These are phyloP conservation scores for Callorhinus ursinus DNA, from an alignment of 2,113 vertebrate species.

Conservation along the genomic window DNA sequence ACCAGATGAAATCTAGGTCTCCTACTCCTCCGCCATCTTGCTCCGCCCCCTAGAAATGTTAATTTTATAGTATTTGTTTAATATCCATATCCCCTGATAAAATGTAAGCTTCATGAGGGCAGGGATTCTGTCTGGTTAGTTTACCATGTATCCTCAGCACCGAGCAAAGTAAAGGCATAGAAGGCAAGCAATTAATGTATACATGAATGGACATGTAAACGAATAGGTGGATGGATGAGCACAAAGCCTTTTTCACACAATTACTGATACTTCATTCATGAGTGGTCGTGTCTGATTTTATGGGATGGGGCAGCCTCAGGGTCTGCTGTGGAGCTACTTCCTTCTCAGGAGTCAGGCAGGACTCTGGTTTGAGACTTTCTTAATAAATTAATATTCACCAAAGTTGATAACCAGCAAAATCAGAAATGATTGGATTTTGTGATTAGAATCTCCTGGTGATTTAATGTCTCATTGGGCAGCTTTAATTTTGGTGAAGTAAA, in stretches of 20 bases:
- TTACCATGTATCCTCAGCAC: neutral
- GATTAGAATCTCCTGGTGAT: neutral
- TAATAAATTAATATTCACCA: neutral
- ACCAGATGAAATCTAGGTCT: too few relatives aligned
- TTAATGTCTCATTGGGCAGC: neutral
- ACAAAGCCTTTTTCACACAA: neutral
- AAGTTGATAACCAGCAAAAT: neutral
- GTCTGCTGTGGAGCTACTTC: fast-evolving
- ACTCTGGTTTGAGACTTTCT: neutral
- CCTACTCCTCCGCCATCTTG: too few relatives aligned
- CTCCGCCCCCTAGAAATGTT: neutral
- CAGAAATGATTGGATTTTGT: neutral
- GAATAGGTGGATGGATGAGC: too few relatives aligned
- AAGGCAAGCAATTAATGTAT: neutral
- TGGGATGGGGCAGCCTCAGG: fast-evolving
- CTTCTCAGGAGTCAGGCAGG: neutral
- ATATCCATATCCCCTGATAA: neutral
- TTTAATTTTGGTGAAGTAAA: neutral
- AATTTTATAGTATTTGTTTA: neutral
- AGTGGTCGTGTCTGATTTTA: neutral
- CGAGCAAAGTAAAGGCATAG: neutral
- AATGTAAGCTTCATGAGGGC: neutral
- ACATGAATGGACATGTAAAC: neutral
- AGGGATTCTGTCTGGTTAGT: neutral
- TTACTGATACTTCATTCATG: neutral